These are phyloP conservation scores for Reticulitermes speratus DNA, from an alignment of 1,140 invertebrate species.

Conservation along the genomic window DNA sequence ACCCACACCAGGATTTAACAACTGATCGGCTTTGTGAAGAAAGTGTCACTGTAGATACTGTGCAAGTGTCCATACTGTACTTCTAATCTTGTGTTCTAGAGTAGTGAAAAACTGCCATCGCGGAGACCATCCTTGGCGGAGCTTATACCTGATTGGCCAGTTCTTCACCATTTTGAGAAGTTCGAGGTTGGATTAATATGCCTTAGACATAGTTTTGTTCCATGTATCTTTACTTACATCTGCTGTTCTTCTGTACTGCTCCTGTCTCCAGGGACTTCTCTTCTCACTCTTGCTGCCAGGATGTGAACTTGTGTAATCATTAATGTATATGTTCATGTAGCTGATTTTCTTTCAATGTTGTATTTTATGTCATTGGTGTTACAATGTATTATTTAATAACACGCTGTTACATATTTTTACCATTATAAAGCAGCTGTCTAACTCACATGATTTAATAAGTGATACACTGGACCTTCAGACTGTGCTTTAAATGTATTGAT, in stretches of 20 bases:
- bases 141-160: slow-evolving; percentile 95
- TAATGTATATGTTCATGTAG: neutral
- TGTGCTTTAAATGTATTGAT: neutral
- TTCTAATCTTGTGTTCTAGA: slow-evolving; percentile 52
- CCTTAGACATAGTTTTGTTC: slow-evolving; percentile 38
- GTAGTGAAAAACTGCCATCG: slow-evolving; percentile 54
- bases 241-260: slow-evolving; percentile 33
- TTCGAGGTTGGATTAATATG: slow-evolving; percentile 65
- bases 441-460: neutral
- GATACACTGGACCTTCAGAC: neutral
- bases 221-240: slow-evolving; percentile 35
- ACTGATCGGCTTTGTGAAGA: neutral
- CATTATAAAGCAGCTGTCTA: neutral
- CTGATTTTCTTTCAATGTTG: neutral
- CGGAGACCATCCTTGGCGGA: slow-evolving; percentile 89
- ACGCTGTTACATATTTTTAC: neutral
- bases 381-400: neutral
- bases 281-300: slow-evolving; percentile 18
- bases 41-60: neutral
- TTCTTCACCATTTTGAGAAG: slow-evolving; percentile 81
- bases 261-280: slow-evolving; percentile 22
- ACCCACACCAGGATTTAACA: neutral
- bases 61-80: neutral
- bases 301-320: slow-evolving; percentile 10
- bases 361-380: neutral